Percentiles rank a stretch among this genome's conserved stretches.
Conservation (phyloP, 37 sponge, comb jelly and placozoan genomes). For the Aplysina aerophoba region DNA sequence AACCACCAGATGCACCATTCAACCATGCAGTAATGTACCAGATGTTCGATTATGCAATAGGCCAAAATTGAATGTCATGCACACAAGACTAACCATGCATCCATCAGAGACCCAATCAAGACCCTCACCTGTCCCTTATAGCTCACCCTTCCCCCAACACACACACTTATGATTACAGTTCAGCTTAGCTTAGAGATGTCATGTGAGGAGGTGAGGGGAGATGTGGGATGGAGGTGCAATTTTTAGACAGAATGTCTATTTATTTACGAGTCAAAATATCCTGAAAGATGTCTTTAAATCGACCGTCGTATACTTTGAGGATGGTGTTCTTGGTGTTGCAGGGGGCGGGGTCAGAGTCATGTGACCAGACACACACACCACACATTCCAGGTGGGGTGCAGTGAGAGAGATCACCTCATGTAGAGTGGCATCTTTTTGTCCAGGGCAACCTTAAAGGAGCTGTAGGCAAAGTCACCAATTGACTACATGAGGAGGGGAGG, state of each 20-base stretch:
- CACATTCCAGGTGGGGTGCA: background rate
- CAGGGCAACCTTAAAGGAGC: constrained; percentile 87
- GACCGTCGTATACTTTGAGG: constrained; percentile 91
- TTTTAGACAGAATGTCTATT: no score
- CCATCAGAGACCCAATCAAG: no score
- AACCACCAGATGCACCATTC: no score
- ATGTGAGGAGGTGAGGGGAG: no score
- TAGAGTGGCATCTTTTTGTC: constrained; percentile 87
- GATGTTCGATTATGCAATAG: no score
- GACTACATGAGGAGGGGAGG: constrained; percentile 37
- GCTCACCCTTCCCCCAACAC: background rate
- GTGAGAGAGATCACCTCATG: constrained; percentile 60
- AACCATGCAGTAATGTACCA: no score
- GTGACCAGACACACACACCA: constrained; percentile 8
- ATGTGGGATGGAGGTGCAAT: no score
- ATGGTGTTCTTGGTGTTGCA: constrained; percentile 94
- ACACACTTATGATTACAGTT: constrained; percentile 72
- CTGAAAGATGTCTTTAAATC: constrained; percentile 93
- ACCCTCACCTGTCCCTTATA: background rate
- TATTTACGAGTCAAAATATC: no score
- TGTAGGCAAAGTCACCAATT: constrained; percentile 93
- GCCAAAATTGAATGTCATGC: no score
- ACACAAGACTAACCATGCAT: no score
- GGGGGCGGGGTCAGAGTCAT: background rate
- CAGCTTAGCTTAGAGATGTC: constrained; percentile 86